These are phyloP conservation scores for Prunella himalayana DNA, from an alignment of 2,113 vertebrate species.

Conservation along the genomic window DNA sequence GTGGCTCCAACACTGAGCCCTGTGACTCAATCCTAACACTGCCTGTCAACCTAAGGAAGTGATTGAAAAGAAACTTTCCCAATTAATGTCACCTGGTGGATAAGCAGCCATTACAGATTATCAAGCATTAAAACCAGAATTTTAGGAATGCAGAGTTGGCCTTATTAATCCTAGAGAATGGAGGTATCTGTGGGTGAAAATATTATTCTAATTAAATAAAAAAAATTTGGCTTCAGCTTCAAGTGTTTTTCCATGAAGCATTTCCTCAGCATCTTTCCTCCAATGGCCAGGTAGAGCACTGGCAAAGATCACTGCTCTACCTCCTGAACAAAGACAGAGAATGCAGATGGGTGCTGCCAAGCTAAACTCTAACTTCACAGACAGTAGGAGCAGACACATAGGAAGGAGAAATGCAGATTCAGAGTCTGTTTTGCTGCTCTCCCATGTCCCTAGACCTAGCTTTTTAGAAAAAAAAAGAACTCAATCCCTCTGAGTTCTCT, in stretches of 20 bases:
- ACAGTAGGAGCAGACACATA: not conserved
- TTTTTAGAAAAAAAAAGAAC: not conserved
- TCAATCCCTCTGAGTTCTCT: not conserved
- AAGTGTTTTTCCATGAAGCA: not conserved
- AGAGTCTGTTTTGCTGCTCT: not conserved
- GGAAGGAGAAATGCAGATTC: not conserved
- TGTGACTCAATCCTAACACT: not conserved
- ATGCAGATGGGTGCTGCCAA: not conserved
- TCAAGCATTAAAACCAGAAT: not conserved
- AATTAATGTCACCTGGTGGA: not conserved
- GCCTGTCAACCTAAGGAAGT: not conserved
- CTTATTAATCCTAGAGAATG: not conserved
- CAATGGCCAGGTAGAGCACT: not conserved
- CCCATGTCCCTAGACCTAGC: not conserved
- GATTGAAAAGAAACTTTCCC: not conserved
- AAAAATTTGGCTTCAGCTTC: not conserved
- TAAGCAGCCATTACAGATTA: not conserved
- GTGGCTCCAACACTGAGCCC: not conserved
- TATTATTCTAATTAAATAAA: not conserved
- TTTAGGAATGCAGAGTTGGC: not conserved
- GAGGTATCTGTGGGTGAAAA: not conserved
- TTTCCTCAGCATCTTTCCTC: not conserved
- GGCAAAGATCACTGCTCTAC: not conserved
- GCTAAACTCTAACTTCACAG: not conserved
- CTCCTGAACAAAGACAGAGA: not conserved